Conservation (phyloP, 1,140 invertebrate species). For the Episyrphus balteatus region DNA sequence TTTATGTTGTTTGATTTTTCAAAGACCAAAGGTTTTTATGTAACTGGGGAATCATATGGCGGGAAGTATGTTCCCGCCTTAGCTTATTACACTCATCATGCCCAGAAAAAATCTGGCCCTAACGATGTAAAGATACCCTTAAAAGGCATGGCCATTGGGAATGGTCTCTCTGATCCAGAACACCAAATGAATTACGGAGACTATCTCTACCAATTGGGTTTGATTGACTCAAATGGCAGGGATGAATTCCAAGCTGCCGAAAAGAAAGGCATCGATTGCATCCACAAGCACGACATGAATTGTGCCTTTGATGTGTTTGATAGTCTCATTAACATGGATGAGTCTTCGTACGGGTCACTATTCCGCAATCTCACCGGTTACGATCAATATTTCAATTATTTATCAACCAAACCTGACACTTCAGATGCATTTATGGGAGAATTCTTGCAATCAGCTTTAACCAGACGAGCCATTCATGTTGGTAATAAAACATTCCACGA, state of each 20-base stretch:
- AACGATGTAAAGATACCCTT: conserved; percentile 46
- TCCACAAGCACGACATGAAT: conserved; percentile 48
- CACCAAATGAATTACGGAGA: conserved; percentile 68
- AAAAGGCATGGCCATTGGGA: conserved; percentile 71
- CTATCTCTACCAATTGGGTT: conserved; percentile 70
- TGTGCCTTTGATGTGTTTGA: conserved; percentile 62
- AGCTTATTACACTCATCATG: conserved; percentile 58
- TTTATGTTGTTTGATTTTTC: conserved; percentile 61
- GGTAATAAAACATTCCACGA: conserved; percentile 60
- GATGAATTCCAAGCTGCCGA: conserved; percentile 50
- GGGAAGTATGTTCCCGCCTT: conserved; percentile 74
- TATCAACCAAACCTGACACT: conserved; percentile 43
- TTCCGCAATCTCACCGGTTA: conserved; percentile 73
- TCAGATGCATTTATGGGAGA: conserved; percentile 33
- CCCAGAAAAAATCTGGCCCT: conserved; percentile 37
- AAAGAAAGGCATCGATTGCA: conserved; percentile 44
- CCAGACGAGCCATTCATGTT: conserved; percentile 68
- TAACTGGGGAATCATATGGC: conserved; percentile 80
- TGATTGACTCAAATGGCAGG: conserved; percentile 57
- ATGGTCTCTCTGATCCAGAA: conserved; percentile 71
- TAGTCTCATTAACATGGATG: conserved; percentile 56
- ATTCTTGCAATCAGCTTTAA: conserved; percentile 47
- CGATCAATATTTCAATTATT: conserved; percentile 68
- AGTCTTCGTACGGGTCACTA: conserved; percentile 44
- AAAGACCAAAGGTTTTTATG: conserved; percentile 55